Base-by-base conservation (phyloP, 2,113 vertebrate species). In the Sprattus sprattus region DNA sequence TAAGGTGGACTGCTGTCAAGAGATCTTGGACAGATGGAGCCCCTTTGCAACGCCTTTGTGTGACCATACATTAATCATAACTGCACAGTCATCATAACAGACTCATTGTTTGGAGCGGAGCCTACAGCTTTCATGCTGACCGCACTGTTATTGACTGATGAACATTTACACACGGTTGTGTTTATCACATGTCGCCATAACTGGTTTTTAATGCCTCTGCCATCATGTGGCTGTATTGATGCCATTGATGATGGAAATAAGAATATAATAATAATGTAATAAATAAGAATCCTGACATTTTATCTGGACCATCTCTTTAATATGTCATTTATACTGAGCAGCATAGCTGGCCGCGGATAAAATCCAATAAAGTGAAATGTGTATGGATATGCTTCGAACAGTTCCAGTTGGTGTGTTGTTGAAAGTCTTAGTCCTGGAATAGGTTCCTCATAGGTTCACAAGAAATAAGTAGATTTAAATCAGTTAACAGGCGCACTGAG, bases 81-180 rank as follows among this genome's bases (percentile, higher is more conserved):
- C 84, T 82, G 85, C 83, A 39, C 83, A 82, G 83, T 64, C 82
- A 49, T 85, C 84, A 80, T 83, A 82, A 67, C 87, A 85, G 83
- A 84, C 20, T 57, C 39, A 28, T 44, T 50, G 20, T 82, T 54
- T 67, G 6, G 22, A 6, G 57, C 20, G 6, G 6, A 64, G 57
- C 57, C 57, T 7, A n/a, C 22, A n/a, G 20, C 2, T 64, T 10
- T 22, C 57, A 64, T n/a, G 22, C 57, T 8, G 20, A 64, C 9
- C 1, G 4, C 80, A 84, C 32, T 52, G 25, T 60, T 84, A 13
- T 44, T 52, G 32, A 16, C 15, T 80, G 15, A 13, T 52, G 16
- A 16, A n/a, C n/a, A n/a, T n/a, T n/a, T n/a, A n/a, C n/a, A n/a
- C 47, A 2, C 11, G 7, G 15, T 52, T 1, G 6, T 22, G 1